Evolutionary conservation across 2,113 vertebrate genomes (phyloP), one percentile per base, ranked within the genome.

Genomic region (Hippocampus mohnikei): DNA sequence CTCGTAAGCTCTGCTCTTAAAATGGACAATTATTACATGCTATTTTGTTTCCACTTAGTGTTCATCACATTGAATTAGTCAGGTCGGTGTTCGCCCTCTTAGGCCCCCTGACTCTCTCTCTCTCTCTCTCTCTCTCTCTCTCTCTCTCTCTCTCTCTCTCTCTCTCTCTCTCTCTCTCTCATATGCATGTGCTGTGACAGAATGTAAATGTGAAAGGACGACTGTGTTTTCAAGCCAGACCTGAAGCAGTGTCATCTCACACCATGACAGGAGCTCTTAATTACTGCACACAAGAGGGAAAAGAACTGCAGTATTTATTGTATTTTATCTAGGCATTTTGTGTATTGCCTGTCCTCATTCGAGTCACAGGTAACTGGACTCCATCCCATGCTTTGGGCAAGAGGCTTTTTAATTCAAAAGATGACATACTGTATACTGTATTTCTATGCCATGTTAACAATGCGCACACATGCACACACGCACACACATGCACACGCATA

Each of bases 21-120:
- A 86, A 80, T 75, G 79, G 84, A 84, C 85, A 69, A 88, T 85
- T 80, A 81, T 84, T 84, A 79, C 86, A 84, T 77, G 73, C 83
- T 85, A 81, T 84, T 85, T 88, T 89, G 86, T 88, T 87, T 84
- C 79, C 80, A 87, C 81, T 88, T 88, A 88, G 83, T 74, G 77
- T 84, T 84, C 81, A 87, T 81, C 86, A 87, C 80, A 80, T 87
- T 88, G 73, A 83, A 84, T 89, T 89, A 87, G 75, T 85, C 84
- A 87, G 70, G 70, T 77, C 75, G 70, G 66, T 73, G 70, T 75
- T 81, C 68, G 76, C 85, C 73, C 84, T 73, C 81, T 33, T n/a
- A 23, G 67, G 0, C 70, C 71, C 83, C 40, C 0, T 46, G 0
- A 40, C 70, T 79, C 55, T n/a, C 58, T 1, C 59, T 7, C 3